Percentiles rank a stretch among this genome's conserved stretches.
Conservation (phyloP, 2,888 invertebrate species). For the Galeruca laticollis region DNA sequence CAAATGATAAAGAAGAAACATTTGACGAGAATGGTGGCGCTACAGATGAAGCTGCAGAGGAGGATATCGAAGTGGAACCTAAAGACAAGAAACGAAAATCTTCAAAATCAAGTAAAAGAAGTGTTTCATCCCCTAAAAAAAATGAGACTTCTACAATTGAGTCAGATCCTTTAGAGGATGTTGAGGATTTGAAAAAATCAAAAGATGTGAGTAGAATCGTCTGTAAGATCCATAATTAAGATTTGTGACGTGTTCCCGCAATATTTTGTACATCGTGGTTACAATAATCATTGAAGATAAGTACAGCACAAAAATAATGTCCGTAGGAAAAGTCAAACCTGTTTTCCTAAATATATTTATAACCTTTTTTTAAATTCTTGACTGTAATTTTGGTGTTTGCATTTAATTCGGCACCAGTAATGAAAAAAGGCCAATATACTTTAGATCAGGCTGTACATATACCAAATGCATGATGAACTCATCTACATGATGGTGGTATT, state of each 20-base stretch:
- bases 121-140: slow-evolving; percentile 35
- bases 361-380: too few relatives aligned
- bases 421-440: too few relatives aligned
- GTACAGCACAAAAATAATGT: too few relatives aligned
- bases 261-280: neutral
- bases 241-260: slow-evolving; percentile 5
- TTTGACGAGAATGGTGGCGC: slow-evolving; percentile 48
- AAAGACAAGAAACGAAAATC: slow-evolving; percentile 54
- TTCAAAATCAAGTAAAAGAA: slow-evolving; percentile 49
- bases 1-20: slow-evolving; percentile 44
- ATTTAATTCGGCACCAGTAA: too few relatives aligned
- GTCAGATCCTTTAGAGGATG: slow-evolving; percentile 30
- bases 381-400: too few relatives aligned
- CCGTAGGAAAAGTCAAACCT: too few relatives aligned
- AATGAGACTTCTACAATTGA: slow-evolving; percentile 26
- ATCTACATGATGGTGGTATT: too few relatives aligned
- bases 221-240: neutral
- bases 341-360: too few relatives aligned
- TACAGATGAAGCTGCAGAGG: slow-evolving; percentile 50
- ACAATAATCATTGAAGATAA: neutral
- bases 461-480: too few relatives aligned
- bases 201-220: slow-evolving; percentile 39
- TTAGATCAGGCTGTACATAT: too few relatives aligned
- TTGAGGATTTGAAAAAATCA: slow-evolving; percentile 23
- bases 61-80: slow-evolving; percentile 46